Percentiles rank a stretch among this genome's conserved stretches.
These are phyloP conservation scores for Sula dactylatra DNA, from an alignment of 2,113 vertebrate genomes.

Conservation along the genomic window DNA sequence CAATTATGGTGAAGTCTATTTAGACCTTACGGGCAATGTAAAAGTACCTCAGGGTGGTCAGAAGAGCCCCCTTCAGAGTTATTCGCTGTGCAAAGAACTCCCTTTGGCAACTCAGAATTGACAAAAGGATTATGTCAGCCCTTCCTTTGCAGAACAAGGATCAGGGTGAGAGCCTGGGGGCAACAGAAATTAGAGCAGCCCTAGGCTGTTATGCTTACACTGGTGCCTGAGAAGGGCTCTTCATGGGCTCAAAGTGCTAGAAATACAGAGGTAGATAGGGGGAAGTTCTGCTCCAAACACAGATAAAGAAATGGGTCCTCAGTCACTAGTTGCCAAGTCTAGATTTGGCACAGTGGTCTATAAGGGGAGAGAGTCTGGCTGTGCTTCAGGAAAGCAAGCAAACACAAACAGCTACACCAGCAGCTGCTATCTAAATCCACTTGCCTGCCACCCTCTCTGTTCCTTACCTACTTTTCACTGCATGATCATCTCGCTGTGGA, in stretches of 20 bases:
- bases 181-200: slow-evolving; percentile 38
- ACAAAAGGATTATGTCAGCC: slow-evolving; percentile 52
- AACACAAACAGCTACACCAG: not conserved
- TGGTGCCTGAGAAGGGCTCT: not conserved
- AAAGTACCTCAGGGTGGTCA: slow-evolving; percentile 39
- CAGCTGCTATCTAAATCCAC: not conserved
- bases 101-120: not conserved
- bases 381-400: not conserved
- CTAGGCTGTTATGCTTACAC: not conserved
- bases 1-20: slow-evolving; percentile 43
- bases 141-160: not conserved
- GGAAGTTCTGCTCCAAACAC: not conserved
- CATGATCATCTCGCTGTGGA: not conserved
- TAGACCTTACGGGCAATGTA: slow-evolving; percentile 28
- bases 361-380: not conserved
- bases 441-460: not conserved
- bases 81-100: not conserved
- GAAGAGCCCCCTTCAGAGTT: slow-evolving; percentile 43
- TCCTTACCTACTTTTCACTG: not conserved
- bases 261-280: not conserved
- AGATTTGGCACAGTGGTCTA: not conserved
- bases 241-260: not conserved
- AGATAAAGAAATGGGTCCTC: not conserved
- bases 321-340: not conserved
- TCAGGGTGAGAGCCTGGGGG: not conserved